Evolutionary conservation across 2,113 vertebrate genomes (phyloP), one percentile per base, ranked within the genome.

Genomic region (Vulpes lagopus): DNA sequence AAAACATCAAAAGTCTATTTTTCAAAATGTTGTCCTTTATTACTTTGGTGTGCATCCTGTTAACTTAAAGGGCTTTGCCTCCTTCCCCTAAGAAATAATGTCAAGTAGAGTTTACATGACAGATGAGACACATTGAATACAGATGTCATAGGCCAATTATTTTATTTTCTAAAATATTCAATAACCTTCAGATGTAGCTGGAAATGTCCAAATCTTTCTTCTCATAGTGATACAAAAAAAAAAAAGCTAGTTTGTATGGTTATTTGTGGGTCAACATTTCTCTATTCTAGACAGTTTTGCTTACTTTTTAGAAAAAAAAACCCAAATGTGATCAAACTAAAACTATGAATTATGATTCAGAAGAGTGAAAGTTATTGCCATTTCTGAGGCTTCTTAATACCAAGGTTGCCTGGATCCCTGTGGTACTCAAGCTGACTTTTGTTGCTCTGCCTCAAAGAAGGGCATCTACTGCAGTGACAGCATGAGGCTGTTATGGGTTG

Each of bases 161-260:
- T 92, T 94, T 81, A 62, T 87, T 89, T 95, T 93, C 25, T 82
- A 20, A 95, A 89, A 87, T 90, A 11, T 60, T 22, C 11, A 74
- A 11, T 59, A 73, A 89, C 12, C 6, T 93, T 86, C 57, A 76
- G 32, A 4, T 30, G 10, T 76, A 81, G 43, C 38, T 81, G 15
- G 11, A 51, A 85, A 97, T 84, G 20, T 10, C 43, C 15, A 43
- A 67, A 81, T 38, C 14, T 84, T 88, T 89, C 73, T 89, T 65
- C 73, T 81, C 53, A 73, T 71, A 35, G 22, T 73, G 23, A 86
- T 76, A 78, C 43, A 55, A 30, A 53, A 35, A 35, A 35, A 35
- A 17, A 94, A 85, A 92, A 86, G 0, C 22, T 85, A 23, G 27
- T 82, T 32, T 92, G 10, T 30, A 59, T 25, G 35, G 10, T 79